phyloP scores from a whole-genome alignment of 2,888 invertebrate species.

The Theretra japonica region DNA sequence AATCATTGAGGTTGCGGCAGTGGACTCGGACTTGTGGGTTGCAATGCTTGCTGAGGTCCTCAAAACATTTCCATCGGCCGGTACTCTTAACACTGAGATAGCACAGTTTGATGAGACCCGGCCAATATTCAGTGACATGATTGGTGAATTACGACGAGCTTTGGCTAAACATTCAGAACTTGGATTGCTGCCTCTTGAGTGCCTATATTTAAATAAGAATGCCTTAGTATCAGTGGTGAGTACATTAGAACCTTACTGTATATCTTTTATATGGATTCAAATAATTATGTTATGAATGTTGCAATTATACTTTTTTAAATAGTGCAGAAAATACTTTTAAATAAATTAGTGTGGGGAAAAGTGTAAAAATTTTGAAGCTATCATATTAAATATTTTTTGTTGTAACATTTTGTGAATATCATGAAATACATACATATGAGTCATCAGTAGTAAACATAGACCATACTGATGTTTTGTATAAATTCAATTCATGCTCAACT shows the following conservation, averaged over 20 bases:
- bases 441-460: too few relatives aligned
- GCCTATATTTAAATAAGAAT: slow-evolving; percentile 97
- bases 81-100: slow-evolving; percentile 95
- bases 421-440: too few relatives aligned
- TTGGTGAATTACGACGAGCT: slow-evolving; percentile 92
- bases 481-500: too few relatives aligned
- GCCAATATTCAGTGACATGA: slow-evolving; percentile 95
- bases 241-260: slow-evolving; percentile 34
- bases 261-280: neutral
- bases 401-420: too few relatives aligned
- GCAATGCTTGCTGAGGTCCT: slow-evolving; percentile 98
- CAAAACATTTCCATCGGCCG: slow-evolving; percentile 95
- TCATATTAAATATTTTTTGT: too few relatives aligned
- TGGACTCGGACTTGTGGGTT: slow-evolving; percentile 98
- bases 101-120: slow-evolving; percentile 94
- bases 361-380: too few relatives aligned
- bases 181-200: slow-evolving; percentile 96
- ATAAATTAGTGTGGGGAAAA: too few relatives aligned
- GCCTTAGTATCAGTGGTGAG: slow-evolving; percentile 94
- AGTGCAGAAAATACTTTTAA: too few relatives aligned
- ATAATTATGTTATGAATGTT: too few relatives aligned
- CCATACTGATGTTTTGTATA: too few relatives aligned
- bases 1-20: slow-evolving; percentile 95
- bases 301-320: too few relatives aligned
- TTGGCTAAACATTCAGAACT: slow-evolving; percentile 93